phyloP scores from a whole-genome alignment of 2,113 vertebrate species.

The Zosterops hypoxanthus region DNA sequence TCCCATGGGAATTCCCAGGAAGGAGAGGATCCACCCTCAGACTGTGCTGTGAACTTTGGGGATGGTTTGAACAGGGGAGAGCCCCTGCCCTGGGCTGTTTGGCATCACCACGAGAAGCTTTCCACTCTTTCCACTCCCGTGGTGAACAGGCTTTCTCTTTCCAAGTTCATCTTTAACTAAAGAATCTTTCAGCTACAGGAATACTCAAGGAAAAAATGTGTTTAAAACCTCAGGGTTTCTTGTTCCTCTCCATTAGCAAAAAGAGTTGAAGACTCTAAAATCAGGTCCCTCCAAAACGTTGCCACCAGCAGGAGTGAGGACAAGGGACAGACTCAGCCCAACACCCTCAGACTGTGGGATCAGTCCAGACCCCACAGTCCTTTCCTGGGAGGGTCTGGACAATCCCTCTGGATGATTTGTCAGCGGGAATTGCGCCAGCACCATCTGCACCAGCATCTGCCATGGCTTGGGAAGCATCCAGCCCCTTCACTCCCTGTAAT shows the following conservation, averaged over 20 bases:
- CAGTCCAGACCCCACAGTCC: neutral
- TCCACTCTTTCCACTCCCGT: neutral
- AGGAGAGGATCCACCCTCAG: neutral
- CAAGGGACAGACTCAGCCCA: neutral
- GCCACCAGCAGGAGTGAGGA: neutral
- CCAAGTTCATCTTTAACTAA: neutral
- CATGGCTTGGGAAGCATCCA: conserved; percentile 6
- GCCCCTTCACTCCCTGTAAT: neutral
- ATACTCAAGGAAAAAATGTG: neutral
- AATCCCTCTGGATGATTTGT: neutral
- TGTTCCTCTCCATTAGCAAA: neutral
- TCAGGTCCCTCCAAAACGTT: neutral
- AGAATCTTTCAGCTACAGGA: neutral
- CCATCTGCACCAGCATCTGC: conserved; percentile 27
- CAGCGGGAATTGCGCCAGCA: neutral
- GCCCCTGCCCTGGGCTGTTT: neutral
- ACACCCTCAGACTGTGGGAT: too few relatives aligned
- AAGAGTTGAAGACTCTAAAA: neutral
- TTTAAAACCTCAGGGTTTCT: neutral
- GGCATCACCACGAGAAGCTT: neutral
- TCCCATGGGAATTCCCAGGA: neutral
- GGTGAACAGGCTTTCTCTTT: neutral
- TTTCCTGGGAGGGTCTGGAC: neutral
- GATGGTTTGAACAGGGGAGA: accelerated
- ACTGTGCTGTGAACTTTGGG: accelerated